Base-by-base conservation (phyloP, 2,113 vertebrate genomes). In the Notiomystis cincta region DNA sequence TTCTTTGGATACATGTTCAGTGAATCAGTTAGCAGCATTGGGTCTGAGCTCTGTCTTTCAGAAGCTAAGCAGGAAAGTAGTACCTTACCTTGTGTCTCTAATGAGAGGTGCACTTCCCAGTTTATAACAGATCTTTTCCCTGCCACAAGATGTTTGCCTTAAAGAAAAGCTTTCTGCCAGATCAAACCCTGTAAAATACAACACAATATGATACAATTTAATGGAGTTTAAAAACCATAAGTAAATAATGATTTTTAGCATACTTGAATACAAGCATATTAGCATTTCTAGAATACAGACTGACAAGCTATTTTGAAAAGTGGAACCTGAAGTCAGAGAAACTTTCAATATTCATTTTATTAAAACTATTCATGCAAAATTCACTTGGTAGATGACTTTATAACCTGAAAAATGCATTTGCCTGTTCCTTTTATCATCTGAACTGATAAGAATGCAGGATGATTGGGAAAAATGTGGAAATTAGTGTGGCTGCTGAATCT, bases 161-260 rank as follows among this genome's bases (percentile, higher is more conserved):
- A 99, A 97, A 91, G 99, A 98, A 98, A 99, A 99, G 57, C 97
- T 98, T 94, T 99, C 98, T 73, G 98, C 98, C 90, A 99, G 98
- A 97, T 99, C 99, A 97, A 99, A 99, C 77, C 99, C 99, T 99
- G 97, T 35, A 96, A 98, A 94, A 94, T 27, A 35, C 1, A 13
- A 93, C 57, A 97, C 3, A 62, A n/a, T 28, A 27, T 4, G 2
- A 81, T 62, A 93, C 50, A 82, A 50, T 67, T 81, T 67, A 83
- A 94, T 35, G 25, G 19, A 33, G 77, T 82, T 86, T 78, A 11
- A 67, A 91, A 76, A 71, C 4, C 0, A 1, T 19, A 65, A 15
- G 37, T 65, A 89, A 62, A 86, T 67, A 92, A 15, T 87, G 19
- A 93, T 62, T 88, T 94, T 67, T 67, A 84, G 88, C n/a, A 71